Evolutionary conservation across 2,113 vertebrate genomes (phyloP).

Genomic region (Opisthocomus hoazin): DNA sequence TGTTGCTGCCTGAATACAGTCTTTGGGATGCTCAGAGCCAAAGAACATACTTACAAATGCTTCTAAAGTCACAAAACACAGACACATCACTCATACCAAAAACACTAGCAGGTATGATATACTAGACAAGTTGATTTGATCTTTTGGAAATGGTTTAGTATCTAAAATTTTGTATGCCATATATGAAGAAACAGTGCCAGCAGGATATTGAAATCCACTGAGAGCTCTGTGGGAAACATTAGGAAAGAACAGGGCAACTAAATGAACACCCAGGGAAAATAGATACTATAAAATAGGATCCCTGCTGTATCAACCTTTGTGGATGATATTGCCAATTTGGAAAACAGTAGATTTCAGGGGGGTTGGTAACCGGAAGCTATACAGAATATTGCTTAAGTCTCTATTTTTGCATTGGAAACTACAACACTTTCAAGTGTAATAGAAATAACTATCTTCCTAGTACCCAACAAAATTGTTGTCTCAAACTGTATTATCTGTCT

Average conservation of each 20-base stretch:
- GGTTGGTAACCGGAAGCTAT: neutral
- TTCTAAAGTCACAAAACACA: neutral
- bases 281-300: conserved; percentile 49
- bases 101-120: neutral
- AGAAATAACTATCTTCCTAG: neutral
- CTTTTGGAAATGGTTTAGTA: conserved; percentile 24
- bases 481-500: conserved; percentile 7
- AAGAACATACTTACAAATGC: neutral
- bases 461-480: neutral
- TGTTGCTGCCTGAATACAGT: neutral
- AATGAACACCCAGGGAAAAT: conserved; percentile 23
- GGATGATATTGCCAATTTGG: neutral
- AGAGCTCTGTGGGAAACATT: conserved; percentile 43
- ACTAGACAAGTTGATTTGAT: conserved; percentile 39
- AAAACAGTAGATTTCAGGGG: conserved; percentile 2
- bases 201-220: conserved; percentile 50
- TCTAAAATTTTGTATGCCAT: conserved; percentile 2
- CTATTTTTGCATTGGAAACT: neutral
- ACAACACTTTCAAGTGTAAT: neutral
- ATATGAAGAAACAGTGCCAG: conserved; percentile 42
- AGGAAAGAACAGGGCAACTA: conserved; percentile 38
- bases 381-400: conserved; percentile 18
- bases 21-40: neutral
- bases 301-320: neutral
- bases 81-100: neutral